Evolutionary conservation across 2,113 vertebrate species (phyloP), one percentile per base, ranked within the genome.

Genomic region (Epinephelus lanceolatus): DNA sequence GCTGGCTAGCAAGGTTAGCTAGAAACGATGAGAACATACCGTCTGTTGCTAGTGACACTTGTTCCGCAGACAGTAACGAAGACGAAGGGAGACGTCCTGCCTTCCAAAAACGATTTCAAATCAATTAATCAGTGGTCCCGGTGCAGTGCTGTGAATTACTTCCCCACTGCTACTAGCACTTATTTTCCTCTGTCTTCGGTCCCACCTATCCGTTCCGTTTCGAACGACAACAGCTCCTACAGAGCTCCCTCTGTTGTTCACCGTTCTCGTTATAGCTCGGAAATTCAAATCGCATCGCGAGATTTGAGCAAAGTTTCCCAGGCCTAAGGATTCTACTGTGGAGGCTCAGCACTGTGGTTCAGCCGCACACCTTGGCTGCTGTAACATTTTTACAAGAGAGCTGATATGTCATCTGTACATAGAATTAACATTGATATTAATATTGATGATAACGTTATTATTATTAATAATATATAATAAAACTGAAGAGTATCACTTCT

Each of bases 231-330:
- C 89, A 85, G 92, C 82, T 71, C 45, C 27, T 0, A 70, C 71
- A 72, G 57, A 71, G 76, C 77, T 72, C 53, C 65, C 76, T 89
- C 90, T 85, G 88, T 93, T 93, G 86, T 90, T 92, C 68, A 5
- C 53, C 61, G 80, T 12, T 94, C 91, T 80, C 89, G 89, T 88
- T 89, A 76, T 77, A 60, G 76, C 59, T 91, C 85, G 40, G 27
- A 87, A 87, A 89, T 93, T 93, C 83, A 92, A 92, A 94, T 83
- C 0, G 0, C 15, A 88, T 95, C 94, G 94, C 94, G 94, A 95
- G 90, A 94, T 40, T 84, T 81, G 0, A 27, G 23, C 12, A 2
- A 49, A 45, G 25, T 27, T 74, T 71, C 21, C 52, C 0, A 4
- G 63, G 42, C 55, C 17, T 13, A 6, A 30, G 42, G 42, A 3